These are phyloP conservation scores for Leptopilina myrica DNA, from an alignment of 2,888 invertebrate genomes.

Conservation along the genomic window DNA sequence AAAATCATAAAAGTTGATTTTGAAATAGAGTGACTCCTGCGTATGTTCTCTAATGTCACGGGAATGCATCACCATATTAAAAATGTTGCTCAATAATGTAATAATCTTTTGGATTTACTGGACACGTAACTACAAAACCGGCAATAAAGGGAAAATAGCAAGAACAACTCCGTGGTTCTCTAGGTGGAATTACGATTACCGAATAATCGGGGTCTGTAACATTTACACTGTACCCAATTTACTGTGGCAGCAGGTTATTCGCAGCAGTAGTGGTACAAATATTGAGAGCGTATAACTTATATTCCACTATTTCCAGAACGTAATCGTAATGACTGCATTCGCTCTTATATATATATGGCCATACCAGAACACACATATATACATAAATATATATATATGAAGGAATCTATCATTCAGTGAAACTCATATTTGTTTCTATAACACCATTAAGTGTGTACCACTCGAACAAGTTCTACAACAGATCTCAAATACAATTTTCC, in stretches of 20 bases:
- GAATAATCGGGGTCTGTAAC: constrained; percentile 27
- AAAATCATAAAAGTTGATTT: not conserved
- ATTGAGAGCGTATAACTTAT: constrained; percentile 15
- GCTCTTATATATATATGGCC: constrained; percentile 24
- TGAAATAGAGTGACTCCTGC: not conserved
- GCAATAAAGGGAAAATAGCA: constrained; percentile 10
- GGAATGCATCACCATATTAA: constrained; percentile 5
- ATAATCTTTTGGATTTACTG: constrained; percentile 28
- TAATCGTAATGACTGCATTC: constrained; percentile 21
- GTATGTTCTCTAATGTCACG: not conserved
- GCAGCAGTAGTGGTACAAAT: not conserved
- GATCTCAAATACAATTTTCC: not conserved
- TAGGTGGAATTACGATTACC: constrained; percentile 23
- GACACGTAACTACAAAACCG: constrained; percentile 11
- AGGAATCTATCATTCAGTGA: constrained; percentile 18
- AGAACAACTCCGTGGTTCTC: not conserved
- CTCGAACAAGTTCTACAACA: constrained; percentile 8
- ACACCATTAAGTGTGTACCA: not conserved
- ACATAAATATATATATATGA: not conserved
- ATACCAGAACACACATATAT: not conserved
- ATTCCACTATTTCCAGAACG: not conserved
- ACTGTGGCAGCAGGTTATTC: constrained; percentile 10
- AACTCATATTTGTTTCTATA: constrained; percentile 33
- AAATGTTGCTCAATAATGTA: constrained; percentile 14
- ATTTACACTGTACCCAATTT: constrained; percentile 33